Conservation (phyloP, 2,888 invertebrate species). For the Tineola bisselliella region DNA sequence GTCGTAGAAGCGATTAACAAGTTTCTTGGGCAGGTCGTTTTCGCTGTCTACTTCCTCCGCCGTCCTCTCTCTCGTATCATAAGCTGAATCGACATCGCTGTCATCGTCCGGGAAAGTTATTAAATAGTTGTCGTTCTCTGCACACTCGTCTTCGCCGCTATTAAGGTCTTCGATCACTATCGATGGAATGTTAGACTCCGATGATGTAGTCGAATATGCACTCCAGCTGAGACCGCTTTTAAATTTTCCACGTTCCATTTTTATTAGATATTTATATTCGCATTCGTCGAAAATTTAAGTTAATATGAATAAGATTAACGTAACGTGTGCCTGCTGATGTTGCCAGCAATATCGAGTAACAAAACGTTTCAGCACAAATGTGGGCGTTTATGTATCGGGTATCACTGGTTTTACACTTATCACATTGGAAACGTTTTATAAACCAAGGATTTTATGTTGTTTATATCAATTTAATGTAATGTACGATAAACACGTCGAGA, state of each 20-base stretch:
- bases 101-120: constrained; percentile 43
- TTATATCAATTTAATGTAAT: neutral
- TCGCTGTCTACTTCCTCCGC: constrained; percentile 15
- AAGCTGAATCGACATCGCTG: constrained; percentile 30
- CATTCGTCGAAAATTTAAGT: neutral
- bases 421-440: neutral
- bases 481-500: neutral
- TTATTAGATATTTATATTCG: neutral
- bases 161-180: constrained; percentile 30
- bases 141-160: constrained; percentile 26
- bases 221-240: constrained; percentile 41
- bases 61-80: constrained; percentile 22
- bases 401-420: neutral
- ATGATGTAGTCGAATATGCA: constrained; percentile 31
- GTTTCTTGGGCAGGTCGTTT: constrained; percentile 26
- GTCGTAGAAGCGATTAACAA: constrained; percentile 41
- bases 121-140: constrained; percentile 37
- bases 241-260: constrained; percentile 49
- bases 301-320: neutral
- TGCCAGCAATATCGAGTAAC: constrained; percentile 1
- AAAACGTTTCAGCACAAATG: neutral
- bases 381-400: constrained; percentile 8
- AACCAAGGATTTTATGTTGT: neutral
- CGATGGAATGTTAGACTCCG: constrained; percentile 28
- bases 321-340: neutral